phyloP scores from a whole-genome alignment of 1,140 invertebrate species.

The Andrena cerasifolii region DNA sequence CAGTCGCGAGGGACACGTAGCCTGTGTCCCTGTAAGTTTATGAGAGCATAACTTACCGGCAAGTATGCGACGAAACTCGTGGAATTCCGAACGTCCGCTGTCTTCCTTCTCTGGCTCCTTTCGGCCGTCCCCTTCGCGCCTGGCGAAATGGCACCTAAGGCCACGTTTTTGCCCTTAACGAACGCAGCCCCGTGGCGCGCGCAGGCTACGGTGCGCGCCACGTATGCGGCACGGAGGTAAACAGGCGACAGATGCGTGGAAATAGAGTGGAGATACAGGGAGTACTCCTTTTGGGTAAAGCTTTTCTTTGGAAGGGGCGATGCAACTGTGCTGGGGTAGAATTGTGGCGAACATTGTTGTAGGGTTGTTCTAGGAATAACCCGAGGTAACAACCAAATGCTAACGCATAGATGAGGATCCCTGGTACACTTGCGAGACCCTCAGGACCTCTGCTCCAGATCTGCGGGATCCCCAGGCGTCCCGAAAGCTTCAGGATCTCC shows the following conservation, averaged over 20 bases:
- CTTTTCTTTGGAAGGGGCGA: too few species aligned
- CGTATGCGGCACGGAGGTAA: constrained; percentile 16
- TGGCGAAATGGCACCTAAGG: neutral
- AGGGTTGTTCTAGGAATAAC: too few species aligned
- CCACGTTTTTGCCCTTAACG: neutral
- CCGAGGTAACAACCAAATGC: too few species aligned
- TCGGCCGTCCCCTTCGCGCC: neutral
- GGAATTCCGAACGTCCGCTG: constrained; percentile 59
- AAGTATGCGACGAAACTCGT: constrained; percentile 69
- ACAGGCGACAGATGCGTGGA: neutral
- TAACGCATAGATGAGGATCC: too few species aligned
- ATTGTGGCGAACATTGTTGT: too few species aligned
- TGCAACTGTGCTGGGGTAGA: too few species aligned
- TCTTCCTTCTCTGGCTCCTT: constrained; percentile 6
- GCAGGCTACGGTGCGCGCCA: neutral
- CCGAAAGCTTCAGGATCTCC: too few species aligned
- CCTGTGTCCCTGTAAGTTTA: constrained; percentile 69
- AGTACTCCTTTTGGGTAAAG: neutral
- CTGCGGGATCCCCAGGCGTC: too few species aligned
- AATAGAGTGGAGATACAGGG: neutral
- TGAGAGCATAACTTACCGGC: constrained; percentile 72
- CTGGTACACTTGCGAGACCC: too few species aligned
- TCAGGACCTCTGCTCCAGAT: too few species aligned
- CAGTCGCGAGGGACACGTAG: constrained; percentile 56
- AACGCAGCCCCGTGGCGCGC: neutral